phyloP scores from a whole-genome alignment of 1,140 invertebrate species.

The Chymomyza costata region DNA sequence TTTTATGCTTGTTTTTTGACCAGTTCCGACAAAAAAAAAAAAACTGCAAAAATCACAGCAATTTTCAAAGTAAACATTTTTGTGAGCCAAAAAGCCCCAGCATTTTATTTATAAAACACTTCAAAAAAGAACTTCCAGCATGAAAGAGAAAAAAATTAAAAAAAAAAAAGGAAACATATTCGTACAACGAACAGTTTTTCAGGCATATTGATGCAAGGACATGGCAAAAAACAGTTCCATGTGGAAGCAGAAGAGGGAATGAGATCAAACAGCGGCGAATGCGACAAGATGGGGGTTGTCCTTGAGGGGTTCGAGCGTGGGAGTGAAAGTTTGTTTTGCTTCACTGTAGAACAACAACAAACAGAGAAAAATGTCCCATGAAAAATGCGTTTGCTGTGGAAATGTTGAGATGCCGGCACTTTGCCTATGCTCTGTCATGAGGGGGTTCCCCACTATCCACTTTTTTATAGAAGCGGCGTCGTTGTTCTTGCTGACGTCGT shows the following conservation, averaged over 20 bases:
- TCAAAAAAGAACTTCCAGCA: no score
- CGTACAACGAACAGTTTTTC: conserved; percentile 39
- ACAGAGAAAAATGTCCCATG: conserved; percentile 54
- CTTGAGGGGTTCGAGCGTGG: conserved; percentile 26
- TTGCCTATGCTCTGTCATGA: conserved; percentile 46
- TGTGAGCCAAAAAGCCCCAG: conserved; percentile 35
- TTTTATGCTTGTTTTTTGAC: conserved; percentile 9
- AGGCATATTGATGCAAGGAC: conserved; percentile 56
- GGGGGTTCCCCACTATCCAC: no score
- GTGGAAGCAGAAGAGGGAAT: no score
- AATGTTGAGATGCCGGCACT: conserved; percentile 61
- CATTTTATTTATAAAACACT: conserved; percentile 70
- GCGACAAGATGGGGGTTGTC: conserved; percentile 32
- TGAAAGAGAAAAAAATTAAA: no score
- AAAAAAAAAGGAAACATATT: conserved; percentile 41
- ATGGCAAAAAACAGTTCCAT: conserved; percentile 29
- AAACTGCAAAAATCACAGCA: conserved; percentile 50
- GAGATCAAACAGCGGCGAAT: conserved; percentile 30
- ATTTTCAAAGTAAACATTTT: conserved; percentile 63
- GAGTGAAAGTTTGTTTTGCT: conserved; percentile 58
- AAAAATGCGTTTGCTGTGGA: conserved; percentile 60
- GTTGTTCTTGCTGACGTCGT: no score
- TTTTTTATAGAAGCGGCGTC: no score
- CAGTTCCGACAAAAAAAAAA: conserved; percentile 13
- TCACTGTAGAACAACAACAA: conserved; percentile 4